These are phyloP conservation scores for Trichogramma dendrolimi DNA, from an alignment of 2,888 invertebrate species.

Conservation along the genomic window DNA sequence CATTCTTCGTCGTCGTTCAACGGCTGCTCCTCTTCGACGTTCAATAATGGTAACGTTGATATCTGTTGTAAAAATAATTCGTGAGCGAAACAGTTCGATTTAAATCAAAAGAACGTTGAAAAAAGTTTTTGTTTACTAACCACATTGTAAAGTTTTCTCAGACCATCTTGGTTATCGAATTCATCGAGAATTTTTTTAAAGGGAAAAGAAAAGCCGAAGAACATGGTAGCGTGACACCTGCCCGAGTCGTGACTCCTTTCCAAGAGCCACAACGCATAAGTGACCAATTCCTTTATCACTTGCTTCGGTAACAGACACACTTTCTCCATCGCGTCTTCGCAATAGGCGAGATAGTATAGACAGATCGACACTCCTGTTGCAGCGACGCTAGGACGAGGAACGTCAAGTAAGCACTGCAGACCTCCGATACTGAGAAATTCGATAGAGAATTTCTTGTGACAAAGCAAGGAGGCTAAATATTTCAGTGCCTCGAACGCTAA, in stretches of 20 bases:
- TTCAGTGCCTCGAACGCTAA: slow-evolving; percentile 95
- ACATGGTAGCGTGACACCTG: slow-evolving; percentile 97
- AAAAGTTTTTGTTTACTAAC: slow-evolving; percentile 53
- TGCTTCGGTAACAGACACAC: slow-evolving; percentile 81
- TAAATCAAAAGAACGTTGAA: slow-evolving; percentile 7
- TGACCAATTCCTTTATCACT: slow-evolving; percentile 73
- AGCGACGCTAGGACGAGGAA: slow-evolving; percentile 89
- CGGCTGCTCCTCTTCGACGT: slow-evolving; percentile 60
- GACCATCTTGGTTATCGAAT: slow-evolving; percentile 91
- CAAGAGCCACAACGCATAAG: slow-evolving; percentile 90
- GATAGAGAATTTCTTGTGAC: slow-evolving; percentile 96
- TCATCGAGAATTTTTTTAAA: slow-evolving; percentile 89
- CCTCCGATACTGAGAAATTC: slow-evolving; percentile 91
- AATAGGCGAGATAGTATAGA: slow-evolving; percentile 93
- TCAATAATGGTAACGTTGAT: slow-evolving; percentile 79
- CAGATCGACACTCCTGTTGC: slow-evolving; percentile 96
- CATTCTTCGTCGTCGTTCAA: slow-evolving; percentile 84
- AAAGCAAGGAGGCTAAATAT: slow-evolving; percentile 88
- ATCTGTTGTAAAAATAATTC: slow-evolving; percentile 54
- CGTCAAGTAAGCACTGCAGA: slow-evolving; percentile 77
- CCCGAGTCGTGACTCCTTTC: slow-evolving; percentile 97
- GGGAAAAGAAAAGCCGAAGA: slow-evolving; percentile 91
- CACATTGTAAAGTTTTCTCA: slow-evolving; percentile 90
- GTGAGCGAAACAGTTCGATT: background rate
- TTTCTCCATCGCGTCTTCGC: slow-evolving; percentile 95